Percentiles rank a stretch among this genome's conserved stretches.
Conservation (phyloP, 2,888 invertebrate species). For the Amphimallon solstitiale region DNA sequence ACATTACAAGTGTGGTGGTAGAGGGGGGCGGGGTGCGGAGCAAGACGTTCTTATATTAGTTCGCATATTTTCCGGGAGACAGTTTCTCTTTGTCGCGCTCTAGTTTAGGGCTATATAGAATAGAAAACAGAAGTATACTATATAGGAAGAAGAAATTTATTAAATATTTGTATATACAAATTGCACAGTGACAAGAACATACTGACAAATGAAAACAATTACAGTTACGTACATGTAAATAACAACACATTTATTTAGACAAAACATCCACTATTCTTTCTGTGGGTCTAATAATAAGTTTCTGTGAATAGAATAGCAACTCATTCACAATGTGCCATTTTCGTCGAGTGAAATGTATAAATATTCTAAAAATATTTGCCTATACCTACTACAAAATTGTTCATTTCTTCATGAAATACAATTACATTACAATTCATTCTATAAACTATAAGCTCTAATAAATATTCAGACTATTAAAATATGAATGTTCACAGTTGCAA, state of each 20-base stretch:
- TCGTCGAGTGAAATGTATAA: conserved; percentile 27
- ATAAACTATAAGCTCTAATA: conserved; percentile 36
- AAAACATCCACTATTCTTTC: too few species aligned
- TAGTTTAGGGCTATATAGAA: too few species aligned
- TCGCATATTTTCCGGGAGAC: too few species aligned
- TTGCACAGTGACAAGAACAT: conserved; percentile 43
- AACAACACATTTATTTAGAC: conserved; percentile 25
- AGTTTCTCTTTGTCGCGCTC: too few species aligned
- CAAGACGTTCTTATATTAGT: too few species aligned
- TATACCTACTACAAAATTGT: conserved; percentile 35
- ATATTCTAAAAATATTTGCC: conserved; percentile 39
- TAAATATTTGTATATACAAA: conserved; percentile 46
- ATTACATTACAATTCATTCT: conserved; percentile 9
- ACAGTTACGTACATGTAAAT: conserved; percentile 29
- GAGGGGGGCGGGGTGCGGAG: too few species aligned
- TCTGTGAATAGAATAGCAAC: conserved; percentile 11
- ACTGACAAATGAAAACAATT: conserved; percentile 32
- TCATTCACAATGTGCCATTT: conserved; percentile 11
- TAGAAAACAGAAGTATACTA: too few species aligned
- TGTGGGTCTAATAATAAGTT: conserved; percentile 24
- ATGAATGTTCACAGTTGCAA: conserved; percentile 23
- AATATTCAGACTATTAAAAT: conserved; percentile 36
- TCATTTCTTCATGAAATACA: conserved; percentile 30
- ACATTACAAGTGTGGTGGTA: too few species aligned
- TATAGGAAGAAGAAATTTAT: conserved; percentile 36